Evolutionary conservation across 2,113 vertebrate genomes (phyloP).

Genomic region (Dissostichus mawsoni): DNA sequence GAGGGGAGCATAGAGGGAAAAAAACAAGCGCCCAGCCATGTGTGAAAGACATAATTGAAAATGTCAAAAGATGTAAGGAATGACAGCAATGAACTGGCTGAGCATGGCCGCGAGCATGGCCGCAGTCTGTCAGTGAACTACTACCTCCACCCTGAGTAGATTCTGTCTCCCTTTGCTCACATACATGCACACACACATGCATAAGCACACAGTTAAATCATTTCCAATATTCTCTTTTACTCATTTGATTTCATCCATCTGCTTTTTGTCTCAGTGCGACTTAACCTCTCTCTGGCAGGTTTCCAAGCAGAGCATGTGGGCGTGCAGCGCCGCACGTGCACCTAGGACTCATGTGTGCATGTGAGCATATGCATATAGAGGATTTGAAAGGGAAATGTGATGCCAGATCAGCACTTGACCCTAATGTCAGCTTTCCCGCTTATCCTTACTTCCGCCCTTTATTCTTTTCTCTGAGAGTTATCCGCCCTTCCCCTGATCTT

Average conservation of each 20-base stretch:
- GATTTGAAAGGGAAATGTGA: slow-evolving; percentile 67
- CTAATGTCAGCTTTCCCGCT: slow-evolving; percentile 58
- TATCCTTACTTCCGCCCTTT: slow-evolving; percentile 40
- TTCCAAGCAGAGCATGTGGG: slow-evolving; percentile 33
- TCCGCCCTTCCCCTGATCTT: background rate
- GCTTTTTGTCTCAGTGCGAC: slow-evolving; percentile 51
- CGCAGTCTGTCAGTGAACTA: slow-evolving; percentile 74
- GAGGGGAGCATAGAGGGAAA: slow-evolving; percentile 37
- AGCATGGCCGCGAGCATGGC: slow-evolving; percentile 64
- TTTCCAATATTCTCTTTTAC: slow-evolving; percentile 45
- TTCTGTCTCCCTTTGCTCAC: slow-evolving; percentile 33
- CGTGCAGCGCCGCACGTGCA: slow-evolving; percentile 18
- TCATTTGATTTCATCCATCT: slow-evolving; percentile 68
- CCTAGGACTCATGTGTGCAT: slow-evolving; percentile 28
- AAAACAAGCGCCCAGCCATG: slow-evolving; percentile 74
- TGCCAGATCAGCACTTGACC: slow-evolving; percentile 76
- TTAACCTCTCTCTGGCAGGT: slow-evolving; percentile 43
- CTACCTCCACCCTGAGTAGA: slow-evolving; percentile 49
- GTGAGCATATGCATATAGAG: slow-evolving; percentile 64
- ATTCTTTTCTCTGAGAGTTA: slow-evolving; percentile 18
- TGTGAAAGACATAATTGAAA: slow-evolving; percentile 87
- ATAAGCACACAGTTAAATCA: slow-evolving; percentile 55
- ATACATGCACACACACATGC: slow-evolving; percentile 17
- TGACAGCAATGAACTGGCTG: slow-evolving; percentile 83
- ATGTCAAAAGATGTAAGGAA: slow-evolving; percentile 87